phyloP scores from a whole-genome alignment of 2,888 invertebrate species.

The Trichogramma dendrolimi region DNA sequence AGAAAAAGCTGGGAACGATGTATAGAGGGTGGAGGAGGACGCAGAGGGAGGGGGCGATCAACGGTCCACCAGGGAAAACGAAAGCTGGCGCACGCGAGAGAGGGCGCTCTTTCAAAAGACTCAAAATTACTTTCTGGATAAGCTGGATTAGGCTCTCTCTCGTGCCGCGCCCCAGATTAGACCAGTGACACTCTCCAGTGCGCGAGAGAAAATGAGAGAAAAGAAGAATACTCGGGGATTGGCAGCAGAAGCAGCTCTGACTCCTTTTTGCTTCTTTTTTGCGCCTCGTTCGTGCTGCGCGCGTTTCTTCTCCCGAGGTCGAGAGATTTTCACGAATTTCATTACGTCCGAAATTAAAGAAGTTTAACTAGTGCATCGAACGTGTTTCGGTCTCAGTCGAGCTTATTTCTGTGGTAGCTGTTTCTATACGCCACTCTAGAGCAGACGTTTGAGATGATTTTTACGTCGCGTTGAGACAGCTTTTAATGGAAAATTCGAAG shows the following conservation, averaged over 20 bases:
- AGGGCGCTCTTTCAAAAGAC: slow-evolving; percentile 56
- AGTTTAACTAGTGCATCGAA: slow-evolving; percentile 6
- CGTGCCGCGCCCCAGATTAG: slow-evolving; percentile 50
- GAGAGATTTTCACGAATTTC: slow-evolving; percentile 23
- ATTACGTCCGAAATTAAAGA: slow-evolving; percentile 25
- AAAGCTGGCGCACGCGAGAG: slow-evolving; percentile 24
- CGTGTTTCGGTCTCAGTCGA: too few relatives aligned
- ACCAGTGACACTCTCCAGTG: slow-evolving; percentile 42
- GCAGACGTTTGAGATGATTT: too few relatives aligned
- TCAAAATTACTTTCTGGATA: slow-evolving; percentile 64
- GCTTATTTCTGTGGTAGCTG: too few relatives aligned
- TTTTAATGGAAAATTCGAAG: too few relatives aligned
- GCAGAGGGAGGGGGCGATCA: slow-evolving; percentile 15
- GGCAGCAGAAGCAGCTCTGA: slow-evolving; percentile 3
- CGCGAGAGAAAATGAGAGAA: slow-evolving; percentile 19
- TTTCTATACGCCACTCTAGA: too few relatives aligned
- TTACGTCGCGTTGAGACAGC: too few relatives aligned
- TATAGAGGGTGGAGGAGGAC: slow-evolving; percentile 2
- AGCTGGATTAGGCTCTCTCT: slow-evolving; percentile 60
- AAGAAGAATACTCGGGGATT: slow-evolving; percentile 21
- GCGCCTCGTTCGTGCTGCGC: slow-evolving; percentile 5
- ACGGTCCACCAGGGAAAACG: slow-evolving; percentile 22
- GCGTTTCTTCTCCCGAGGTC: background rate
- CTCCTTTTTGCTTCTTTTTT: slow-evolving; percentile 1
- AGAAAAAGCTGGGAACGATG: slow-evolving; percentile 5